A percentile compares a stretch with the other conserved stretches of the same genome.
These are phyloP conservation scores for Cyclina sinensis DNA, from an alignment of 1,140 invertebrate species.

Conservation along the genomic window DNA sequence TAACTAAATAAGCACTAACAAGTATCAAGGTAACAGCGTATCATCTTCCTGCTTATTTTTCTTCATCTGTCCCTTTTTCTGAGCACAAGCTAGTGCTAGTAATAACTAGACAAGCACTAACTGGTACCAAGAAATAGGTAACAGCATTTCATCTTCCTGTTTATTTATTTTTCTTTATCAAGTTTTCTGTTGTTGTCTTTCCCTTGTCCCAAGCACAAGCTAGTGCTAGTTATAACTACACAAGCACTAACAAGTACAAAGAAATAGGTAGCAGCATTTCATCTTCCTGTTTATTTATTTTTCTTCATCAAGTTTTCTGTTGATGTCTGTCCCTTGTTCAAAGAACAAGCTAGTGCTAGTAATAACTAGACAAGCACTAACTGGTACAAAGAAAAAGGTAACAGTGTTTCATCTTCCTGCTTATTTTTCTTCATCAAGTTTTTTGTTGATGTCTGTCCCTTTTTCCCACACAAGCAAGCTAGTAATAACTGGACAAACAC, in stretches of 20 bases:
- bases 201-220: background rate
- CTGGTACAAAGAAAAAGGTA: conserved; percentile 12
- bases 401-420: conserved; percentile 3
- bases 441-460: background rate
- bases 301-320: background rate
- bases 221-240: conserved; percentile 10
- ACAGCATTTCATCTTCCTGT: background rate
- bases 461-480: conserved; percentile 23
- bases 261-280: background rate
- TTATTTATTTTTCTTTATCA: background rate
- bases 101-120: background rate
- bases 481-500: conserved; percentile 26
- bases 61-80: background rate
- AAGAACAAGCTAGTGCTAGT: conserved; percentile 29
- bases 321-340: background rate
- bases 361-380: background rate
- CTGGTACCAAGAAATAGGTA: conserved; percentile 1
- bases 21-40: background rate
- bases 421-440: background rate
- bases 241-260: conserved; percentile 7
- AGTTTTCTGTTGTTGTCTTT: background rate
- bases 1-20: conserved; percentile 16
- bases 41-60: no score
- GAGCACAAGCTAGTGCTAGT: conserved; percentile 10
- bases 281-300: no score